Evolutionary conservation across 1,140 invertebrate genomes (phyloP).

Genomic region (Lasaia peninsularis): DNA sequence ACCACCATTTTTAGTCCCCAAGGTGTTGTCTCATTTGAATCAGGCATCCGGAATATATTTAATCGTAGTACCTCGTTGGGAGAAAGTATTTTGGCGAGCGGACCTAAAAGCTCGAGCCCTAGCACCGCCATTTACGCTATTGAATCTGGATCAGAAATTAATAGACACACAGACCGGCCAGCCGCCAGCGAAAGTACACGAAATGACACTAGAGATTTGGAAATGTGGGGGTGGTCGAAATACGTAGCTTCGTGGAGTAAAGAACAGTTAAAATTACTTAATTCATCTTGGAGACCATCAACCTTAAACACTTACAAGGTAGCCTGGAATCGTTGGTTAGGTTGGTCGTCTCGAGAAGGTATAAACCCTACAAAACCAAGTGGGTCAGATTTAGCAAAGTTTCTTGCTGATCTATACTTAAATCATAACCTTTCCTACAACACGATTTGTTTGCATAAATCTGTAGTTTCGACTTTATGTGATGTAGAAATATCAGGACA

Average conservation of each 20-base stretch:
- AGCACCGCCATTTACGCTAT: conserved; percentile 18
- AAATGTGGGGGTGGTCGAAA: conserved; percentile 29
- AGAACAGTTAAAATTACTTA: not conserved
- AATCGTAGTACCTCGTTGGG: conserved; percentile 43
- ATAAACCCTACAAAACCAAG: not conserved
- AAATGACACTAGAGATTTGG: conserved; percentile 23
- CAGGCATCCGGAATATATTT: conserved; percentile 32
- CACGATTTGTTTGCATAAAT: conserved; percentile 4
- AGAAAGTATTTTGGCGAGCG: conserved; percentile 44
- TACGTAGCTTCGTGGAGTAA: not conserved
- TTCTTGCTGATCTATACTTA: conserved; percentile 21
- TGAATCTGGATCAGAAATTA: conserved; percentile 15
- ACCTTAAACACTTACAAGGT: too few relatives aligned
- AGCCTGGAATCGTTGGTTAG: too few relatives aligned
- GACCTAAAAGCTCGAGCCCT: conserved; percentile 21
- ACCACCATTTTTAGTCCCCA: conserved; percentile 45
- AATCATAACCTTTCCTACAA: conserved; percentile 5
- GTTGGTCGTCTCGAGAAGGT: too few relatives aligned
- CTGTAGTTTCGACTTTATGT: conserved; percentile 45
- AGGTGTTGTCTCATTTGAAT: conserved; percentile 44
- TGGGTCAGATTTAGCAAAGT: conserved; percentile 21
- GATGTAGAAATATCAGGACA: conserved; percentile 11
- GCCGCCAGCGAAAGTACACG: not conserved
- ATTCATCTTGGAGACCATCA: not conserved
- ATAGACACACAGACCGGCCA: conserved; percentile 4